Evolutionary conservation across 2,888 invertebrate species (phyloP).

Genomic region (Acleris holmiana): DNA sequence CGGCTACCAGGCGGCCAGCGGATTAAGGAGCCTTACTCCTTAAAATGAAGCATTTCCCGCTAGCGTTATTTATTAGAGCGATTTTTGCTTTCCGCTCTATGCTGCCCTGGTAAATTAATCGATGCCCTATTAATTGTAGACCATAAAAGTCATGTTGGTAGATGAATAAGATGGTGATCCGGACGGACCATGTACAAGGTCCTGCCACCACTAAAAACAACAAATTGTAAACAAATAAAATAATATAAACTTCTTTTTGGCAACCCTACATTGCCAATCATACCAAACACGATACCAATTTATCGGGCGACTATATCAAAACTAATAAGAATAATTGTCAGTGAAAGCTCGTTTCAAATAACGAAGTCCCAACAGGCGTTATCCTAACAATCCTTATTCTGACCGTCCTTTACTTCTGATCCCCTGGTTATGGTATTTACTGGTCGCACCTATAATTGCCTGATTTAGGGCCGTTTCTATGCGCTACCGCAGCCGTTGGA

Average conservation of each 20-base stretch:
- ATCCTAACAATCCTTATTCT: slow-evolving; percentile 50
- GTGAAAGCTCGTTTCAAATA: slow-evolving; percentile 27
- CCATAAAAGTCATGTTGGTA: neutral
- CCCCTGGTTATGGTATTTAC: slow-evolving; percentile 77
- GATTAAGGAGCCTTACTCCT: slow-evolving; percentile 73
- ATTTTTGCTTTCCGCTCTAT: slow-evolving; percentile 58
- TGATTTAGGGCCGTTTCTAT: slow-evolving; percentile 81
- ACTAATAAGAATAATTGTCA: slow-evolving; percentile 37
- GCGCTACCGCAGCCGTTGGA: slow-evolving; percentile 68
- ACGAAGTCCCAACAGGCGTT: slow-evolving; percentile 44
- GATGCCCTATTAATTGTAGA: slow-evolving; percentile 2
- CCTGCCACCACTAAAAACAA: too few species aligned
- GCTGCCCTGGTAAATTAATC: slow-evolving; percentile 52
- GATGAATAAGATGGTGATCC: too few species aligned
- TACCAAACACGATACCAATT: slow-evolving; percentile 19
- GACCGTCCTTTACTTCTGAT: slow-evolving; percentile 55
- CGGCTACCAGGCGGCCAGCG: slow-evolving; percentile 67
- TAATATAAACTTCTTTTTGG: neutral
- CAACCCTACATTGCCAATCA: slow-evolving; percentile 19
- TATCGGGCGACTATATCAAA: slow-evolving; percentile 28
- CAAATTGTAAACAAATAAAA: neutral
- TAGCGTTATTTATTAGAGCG: slow-evolving; percentile 60
- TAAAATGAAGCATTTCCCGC: slow-evolving; percentile 72
- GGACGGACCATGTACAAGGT: too few species aligned
- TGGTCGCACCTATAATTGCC: slow-evolving; percentile 81